Evolutionary conservation across 2,888 invertebrate genomes (phyloP), one percentile per base, ranked within the genome.

Genomic region (Cantharis lateralis): DNA sequence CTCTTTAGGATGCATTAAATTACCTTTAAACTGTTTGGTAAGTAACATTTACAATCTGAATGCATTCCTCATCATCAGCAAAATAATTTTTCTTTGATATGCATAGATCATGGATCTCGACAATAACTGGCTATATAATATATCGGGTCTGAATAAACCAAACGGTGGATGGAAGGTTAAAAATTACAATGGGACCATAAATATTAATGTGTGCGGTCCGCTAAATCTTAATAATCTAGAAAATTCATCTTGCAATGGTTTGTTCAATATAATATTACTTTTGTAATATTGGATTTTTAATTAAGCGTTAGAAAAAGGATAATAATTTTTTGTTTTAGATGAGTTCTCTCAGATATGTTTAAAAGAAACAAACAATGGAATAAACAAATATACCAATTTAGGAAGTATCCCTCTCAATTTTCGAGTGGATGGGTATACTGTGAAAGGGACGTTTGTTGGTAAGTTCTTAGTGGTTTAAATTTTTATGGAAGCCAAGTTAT

Each of bases 181-280:
- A 32, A 72, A 66, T 72, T 77, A 75, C 10, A 72, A 80, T 72
- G 80, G 80, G 11, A 69, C 13, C 32, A 79, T 81, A 13, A 76
- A 78, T 62, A 74, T 83, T 68, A 82, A 82, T 81, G 64, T 82
- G 15, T 85, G 84, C 75, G 84, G 83, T 18, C 79, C 82, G 10
- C 71, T 81, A 32, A 16, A 75, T 48, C 48, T 74, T 10, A 20
- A 63, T 1, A 62, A 69, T 48, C 68, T 77, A 71, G 75, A 78
- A 61, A 72, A 28, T 70, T 48, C 48, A 48, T 80, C 82, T 72
- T 80, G 78, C 64, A 76, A 82, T 82, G 75, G 76, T 79, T 20
- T 15, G 68, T 26, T 24, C 1, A 28, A 10, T 13, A 13, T 32
- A 32, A 13, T n/a, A 32, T 48, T n/a, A 1, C 13, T 32, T 3